phyloP scores from a whole-genome alignment of 2,113 vertebrate species.

The Scytalopus superciliaris region DNA sequence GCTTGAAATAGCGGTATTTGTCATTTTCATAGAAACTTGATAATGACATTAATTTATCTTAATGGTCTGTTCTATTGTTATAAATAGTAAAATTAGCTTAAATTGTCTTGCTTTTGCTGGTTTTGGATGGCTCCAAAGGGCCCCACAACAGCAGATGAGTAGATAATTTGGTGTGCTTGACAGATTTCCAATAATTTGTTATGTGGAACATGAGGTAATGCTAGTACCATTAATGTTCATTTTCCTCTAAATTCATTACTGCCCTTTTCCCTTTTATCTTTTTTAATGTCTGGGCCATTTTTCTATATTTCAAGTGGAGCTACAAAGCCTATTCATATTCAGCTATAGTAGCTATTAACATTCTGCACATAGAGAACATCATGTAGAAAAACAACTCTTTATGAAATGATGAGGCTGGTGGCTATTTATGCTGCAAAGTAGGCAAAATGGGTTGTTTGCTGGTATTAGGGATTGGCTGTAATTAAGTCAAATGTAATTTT shows the following conservation, averaged over 20 bases:
- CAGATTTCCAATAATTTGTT: slow-evolving; percentile 99
- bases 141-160: slow-evolving; percentile 91
- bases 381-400: slow-evolving; percentile 78
- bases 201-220: slow-evolving; percentile 99
- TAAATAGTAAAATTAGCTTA: slow-evolving; percentile 99
- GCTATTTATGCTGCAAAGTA: slow-evolving; percentile 63
- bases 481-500: slow-evolving; percentile 80
- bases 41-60: slow-evolving; percentile 99
- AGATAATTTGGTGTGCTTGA: slow-evolving; percentile 99
- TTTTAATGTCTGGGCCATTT: slow-evolving; percentile 95
- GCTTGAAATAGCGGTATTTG: slow-evolving; percentile 98
- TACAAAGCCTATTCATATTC: slow-evolving; percentile 87
- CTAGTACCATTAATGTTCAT: slow-evolving; percentile 99
- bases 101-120: slow-evolving; percentile 99
- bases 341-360: slow-evolving; percentile 84
- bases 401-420: slow-evolving; percentile 74
- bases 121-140: slow-evolving; percentile 95
- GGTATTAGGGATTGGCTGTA: slow-evolving; percentile 69
- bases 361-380: slow-evolving; percentile 82
- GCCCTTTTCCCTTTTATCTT: slow-evolving; percentile 99
- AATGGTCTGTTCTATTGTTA: slow-evolving; percentile 99
- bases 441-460: slow-evolving; percentile 62
- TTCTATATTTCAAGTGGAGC: slow-evolving; percentile 93
- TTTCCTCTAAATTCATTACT: slow-evolving; percentile 99
- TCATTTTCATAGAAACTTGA: slow-evolving; percentile 99